A percentile compares a stretch with the other conserved stretches of the same genome.
Conservation (phyloP, 2,888 invertebrate genomes). For the Melanargia galathea region DNA sequence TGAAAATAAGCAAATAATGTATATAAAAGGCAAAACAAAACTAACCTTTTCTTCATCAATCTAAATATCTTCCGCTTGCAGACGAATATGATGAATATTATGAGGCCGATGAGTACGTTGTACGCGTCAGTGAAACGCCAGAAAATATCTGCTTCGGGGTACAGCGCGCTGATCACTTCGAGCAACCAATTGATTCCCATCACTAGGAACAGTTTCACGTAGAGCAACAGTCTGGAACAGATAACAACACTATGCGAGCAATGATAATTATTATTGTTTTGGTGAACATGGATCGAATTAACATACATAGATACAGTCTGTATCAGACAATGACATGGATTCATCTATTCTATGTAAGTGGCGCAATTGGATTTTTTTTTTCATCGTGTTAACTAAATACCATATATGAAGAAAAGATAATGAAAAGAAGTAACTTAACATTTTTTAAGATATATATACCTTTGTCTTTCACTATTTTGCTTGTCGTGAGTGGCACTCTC, state of each 20-base stretch:
- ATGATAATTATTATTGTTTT: constrained; percentile 15
- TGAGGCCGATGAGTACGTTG: constrained; percentile 86
- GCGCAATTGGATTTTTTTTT: no score
- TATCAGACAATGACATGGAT: background rate
- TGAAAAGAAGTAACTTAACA: background rate
- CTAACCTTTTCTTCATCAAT: constrained; percentile 83
- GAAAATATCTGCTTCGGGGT: constrained; percentile 68
- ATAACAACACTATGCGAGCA: constrained; percentile 32
- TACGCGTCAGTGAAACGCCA: constrained; percentile 85
- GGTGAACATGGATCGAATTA: constrained; percentile 4
- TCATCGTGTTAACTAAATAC: no score
- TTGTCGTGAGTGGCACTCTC: constrained; percentile 67
- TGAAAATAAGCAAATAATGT: background rate
- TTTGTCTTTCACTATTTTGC: constrained; percentile 65
- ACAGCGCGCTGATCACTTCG: constrained; percentile 85
- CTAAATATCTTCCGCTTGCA: constrained; percentile 86
- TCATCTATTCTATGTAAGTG: no score
- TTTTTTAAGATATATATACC: constrained; percentile 48
- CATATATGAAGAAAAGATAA: background rate
- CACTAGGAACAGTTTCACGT: constrained; percentile 86
- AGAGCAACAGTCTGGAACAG: constrained; percentile 84
- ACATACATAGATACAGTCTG: background rate
- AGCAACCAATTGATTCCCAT: constrained; percentile 90
- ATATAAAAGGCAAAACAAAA: constrained; percentile 1
- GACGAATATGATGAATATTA: constrained; percentile 88